Conservation (phyloP, 2,888 invertebrate genomes). For the Limnephilus marmoratus region DNA sequence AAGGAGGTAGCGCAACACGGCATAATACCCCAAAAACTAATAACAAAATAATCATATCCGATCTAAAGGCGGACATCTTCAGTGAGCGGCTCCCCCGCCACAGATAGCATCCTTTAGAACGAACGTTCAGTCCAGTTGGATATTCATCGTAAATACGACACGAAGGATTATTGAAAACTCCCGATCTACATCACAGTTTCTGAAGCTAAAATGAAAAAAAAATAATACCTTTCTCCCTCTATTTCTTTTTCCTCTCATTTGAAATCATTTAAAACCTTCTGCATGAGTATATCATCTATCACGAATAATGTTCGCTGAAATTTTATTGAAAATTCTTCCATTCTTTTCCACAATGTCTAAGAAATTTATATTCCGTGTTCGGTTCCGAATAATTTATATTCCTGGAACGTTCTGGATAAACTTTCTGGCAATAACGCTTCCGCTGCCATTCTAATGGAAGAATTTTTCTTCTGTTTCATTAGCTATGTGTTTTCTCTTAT, state of each 20-base stretch:
- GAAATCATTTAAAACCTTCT: not conserved
- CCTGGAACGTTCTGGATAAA: not conserved
- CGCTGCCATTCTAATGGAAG: not conserved
- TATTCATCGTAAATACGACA: too few relatives aligned
- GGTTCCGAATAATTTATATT: not conserved
- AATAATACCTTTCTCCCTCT: not conserved
- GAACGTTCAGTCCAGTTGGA: too few relatives aligned
- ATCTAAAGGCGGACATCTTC: too few relatives aligned
- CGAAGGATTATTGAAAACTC: too few relatives aligned
- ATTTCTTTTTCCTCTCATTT: not conserved
- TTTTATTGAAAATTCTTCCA: not conserved
- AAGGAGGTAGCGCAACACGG: too few relatives aligned
- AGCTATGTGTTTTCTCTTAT: not conserved
- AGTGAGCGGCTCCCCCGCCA: too few relatives aligned
- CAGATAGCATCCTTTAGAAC: too few relatives aligned
- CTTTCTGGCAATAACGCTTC: not conserved
- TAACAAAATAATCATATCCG: too few relatives aligned
- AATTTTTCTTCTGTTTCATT: not conserved
- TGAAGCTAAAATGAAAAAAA: not conserved
- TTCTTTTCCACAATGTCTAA: not conserved
- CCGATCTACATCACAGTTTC: too few relatives aligned
- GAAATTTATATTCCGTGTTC: not conserved
- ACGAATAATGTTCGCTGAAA: not conserved
- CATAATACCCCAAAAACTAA: too few relatives aligned
- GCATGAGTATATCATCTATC: not conserved